Evolutionary conservation across 2,888 invertebrate species (phyloP).

Genomic region (Apamea sordens): DNA sequence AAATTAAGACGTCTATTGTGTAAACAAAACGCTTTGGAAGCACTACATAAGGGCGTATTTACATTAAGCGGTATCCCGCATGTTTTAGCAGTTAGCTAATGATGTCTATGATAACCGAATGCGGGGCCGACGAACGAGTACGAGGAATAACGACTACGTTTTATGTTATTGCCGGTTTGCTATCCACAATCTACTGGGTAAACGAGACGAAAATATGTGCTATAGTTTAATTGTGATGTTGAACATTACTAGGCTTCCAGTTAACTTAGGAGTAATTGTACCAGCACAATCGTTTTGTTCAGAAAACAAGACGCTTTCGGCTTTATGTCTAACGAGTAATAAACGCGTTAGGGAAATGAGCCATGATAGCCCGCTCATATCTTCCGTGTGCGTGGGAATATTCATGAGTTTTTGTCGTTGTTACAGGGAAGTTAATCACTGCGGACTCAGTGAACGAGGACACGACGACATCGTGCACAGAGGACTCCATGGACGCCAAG

Average conservation of each 20-base stretch:
- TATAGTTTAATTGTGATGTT: constrained; percentile 43
- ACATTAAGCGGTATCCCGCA: constrained; percentile 60
- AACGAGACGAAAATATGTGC: constrained; percentile 46
- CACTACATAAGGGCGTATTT: constrained; percentile 51
- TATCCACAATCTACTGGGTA: constrained; percentile 42
- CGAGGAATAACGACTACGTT: constrained; percentile 51
- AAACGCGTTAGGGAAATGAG: constrained; percentile 37
- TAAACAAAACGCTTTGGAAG: constrained; percentile 32
- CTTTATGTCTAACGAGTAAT: constrained; percentile 23
- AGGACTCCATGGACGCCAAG: constrained; percentile 93
- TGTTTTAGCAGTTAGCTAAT: constrained; percentile 52
- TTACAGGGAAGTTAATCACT: constrained; percentile 83
- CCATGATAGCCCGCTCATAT: constrained; percentile 15
- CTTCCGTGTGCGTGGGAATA: constrained; percentile 17
- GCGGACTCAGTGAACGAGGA: constrained; percentile 92
- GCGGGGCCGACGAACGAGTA: constrained; percentile 52
- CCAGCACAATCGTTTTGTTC: neutral
- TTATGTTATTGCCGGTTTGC: constrained; percentile 49
- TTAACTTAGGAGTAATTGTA: constrained; percentile 17
- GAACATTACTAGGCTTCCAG: constrained; percentile 21
- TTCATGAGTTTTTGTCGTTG: constrained; percentile 34
- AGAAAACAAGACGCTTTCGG: constrained; percentile 1
- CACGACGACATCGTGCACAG: constrained; percentile 93
- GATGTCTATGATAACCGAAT: constrained; percentile 60
- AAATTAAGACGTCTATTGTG: constrained; percentile 38